Base-by-base conservation (phyloP, 2,888 invertebrate species). In the Tiphia femorata region DNA sequence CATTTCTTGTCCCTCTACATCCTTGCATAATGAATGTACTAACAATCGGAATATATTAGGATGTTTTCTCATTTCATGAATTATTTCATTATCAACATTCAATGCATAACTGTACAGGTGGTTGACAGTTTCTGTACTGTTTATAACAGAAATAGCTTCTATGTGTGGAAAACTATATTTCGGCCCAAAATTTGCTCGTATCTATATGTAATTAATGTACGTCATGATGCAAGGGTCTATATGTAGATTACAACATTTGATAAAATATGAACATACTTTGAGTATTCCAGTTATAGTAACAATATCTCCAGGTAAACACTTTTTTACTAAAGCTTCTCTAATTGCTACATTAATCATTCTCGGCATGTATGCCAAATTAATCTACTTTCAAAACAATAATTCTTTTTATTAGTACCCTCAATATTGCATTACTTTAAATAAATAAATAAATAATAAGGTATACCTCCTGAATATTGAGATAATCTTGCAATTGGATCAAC, bases 1-100 rank as follows among this genome's bases (percentile, higher is more conserved):
- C 59, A 95, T 86, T 81, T 96, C 95, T 78, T 96, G 93, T 0
- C 96, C 96, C 83, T 91, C 95, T 72, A 96, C 93, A 20, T 89
- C 87, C 0, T 96, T 96, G 65, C 95, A 95, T 7, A 97, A 83
- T 0, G 96, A 96, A 60, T 92, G 91, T 0, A 95, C 92, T n/a
- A 96, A 83, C 7, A 95, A 86, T 33, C 90, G 87, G 77, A 96
- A 94, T 4, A 93, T 86, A 70, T 91, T 86, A 20, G 88, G 87
- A 57, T 91, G 88, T 2, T 86, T 86, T 73, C 92, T 92, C 51
- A 94, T 92, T 85, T 91, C 90, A 4, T 3, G 5, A 38, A 38
- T 38, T 4, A 38, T 6, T 4, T 38, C 10, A 4, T 17, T 12
- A 10, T 38, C 19, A 5, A 2, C 10, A 19, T 38, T 8, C 3